A percentile compares a stretch with the other conserved stretches of the same genome.
Evolutionary conservation across 2,113 vertebrate genomes (phyloP).

Genomic region (Pseudonaja textilis): DNA sequence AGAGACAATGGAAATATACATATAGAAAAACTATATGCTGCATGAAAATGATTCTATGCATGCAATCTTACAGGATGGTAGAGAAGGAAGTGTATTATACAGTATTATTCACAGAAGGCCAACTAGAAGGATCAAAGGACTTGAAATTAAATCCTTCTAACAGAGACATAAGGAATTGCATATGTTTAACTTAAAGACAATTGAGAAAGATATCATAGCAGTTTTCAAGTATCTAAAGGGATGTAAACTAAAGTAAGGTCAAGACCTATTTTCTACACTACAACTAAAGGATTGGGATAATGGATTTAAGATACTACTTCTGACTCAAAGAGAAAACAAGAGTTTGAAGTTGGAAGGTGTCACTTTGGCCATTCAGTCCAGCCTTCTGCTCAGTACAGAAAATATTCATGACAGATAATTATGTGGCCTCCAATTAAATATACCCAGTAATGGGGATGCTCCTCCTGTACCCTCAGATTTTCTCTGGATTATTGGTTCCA

Average conservation of each 20-base stretch:
- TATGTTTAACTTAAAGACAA: not conserved
- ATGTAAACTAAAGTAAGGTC: not conserved
- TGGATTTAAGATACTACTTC: not conserved
- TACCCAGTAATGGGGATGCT: not conserved
- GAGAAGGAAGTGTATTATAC: not conserved
- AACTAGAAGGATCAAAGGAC: not conserved
- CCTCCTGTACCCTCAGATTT: not conserved
- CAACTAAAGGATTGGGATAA: not conserved
- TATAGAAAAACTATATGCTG: not conserved
- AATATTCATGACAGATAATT: not conserved
- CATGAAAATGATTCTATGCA: not conserved
- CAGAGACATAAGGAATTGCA: not conserved
- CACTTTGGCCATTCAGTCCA: not conserved
- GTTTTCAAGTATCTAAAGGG: not conserved
- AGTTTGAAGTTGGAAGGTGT: not conserved
- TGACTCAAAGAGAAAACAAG: not conserved
- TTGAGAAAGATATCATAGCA: not conserved
- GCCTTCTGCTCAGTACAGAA: not conserved
- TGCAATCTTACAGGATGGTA: not conserved
- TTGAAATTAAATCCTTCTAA: not conserved
- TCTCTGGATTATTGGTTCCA: not conserved
- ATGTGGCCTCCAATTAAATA: not conserved
- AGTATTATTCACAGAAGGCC: not conserved
- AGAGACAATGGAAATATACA: not conserved
- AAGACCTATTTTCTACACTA: not conserved